A percentile compares a stretch with the other conserved stretches of the same genome.
Evolutionary conservation across 1,140 invertebrate species (phyloP).

Genomic region (Drosophila novamexicana): DNA sequence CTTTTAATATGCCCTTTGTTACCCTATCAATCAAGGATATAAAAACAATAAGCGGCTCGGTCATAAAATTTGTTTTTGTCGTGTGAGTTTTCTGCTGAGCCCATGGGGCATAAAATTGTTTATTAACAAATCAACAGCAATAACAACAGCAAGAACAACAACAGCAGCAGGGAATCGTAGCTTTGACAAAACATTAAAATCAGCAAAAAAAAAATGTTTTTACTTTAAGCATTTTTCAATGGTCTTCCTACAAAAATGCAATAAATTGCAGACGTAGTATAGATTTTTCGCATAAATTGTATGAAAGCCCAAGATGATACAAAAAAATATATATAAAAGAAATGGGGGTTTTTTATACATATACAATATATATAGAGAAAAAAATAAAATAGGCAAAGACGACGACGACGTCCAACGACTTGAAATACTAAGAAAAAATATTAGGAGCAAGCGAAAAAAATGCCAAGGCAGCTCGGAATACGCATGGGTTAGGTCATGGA

Average conservation of each 20-base stretch:
- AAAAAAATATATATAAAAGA: slow-evolving; percentile 59
- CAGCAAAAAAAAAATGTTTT: slow-evolving; percentile 62
- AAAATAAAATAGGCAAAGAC: slow-evolving; percentile 34
- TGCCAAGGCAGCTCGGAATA: slow-evolving; percentile 65
- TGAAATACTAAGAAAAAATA: slow-evolving; percentile 54
- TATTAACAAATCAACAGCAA: slow-evolving; percentile 80
- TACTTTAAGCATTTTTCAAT: slow-evolving; percentile 70
- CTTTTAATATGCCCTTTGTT: slow-evolving; percentile 24
- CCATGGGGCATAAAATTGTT: slow-evolving; percentile 73
- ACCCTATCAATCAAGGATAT: slow-evolving; percentile 60
- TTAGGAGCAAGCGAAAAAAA: slow-evolving; percentile 63
- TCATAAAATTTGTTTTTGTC: slow-evolving; percentile 74
- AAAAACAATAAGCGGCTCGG: slow-evolving; percentile 63
- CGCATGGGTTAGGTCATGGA: slow-evolving; percentile 14
- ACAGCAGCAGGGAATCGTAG: slow-evolving; percentile 25
- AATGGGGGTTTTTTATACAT: slow-evolving; percentile 54
- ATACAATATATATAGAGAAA: slow-evolving; percentile 32
- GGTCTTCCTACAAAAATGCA: slow-evolving; percentile 69
- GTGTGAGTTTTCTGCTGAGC: slow-evolving; percentile 67
- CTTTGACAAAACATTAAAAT: slow-evolving; percentile 83
- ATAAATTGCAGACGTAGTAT: slow-evolving; percentile 82
- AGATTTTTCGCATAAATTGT: slow-evolving; percentile 81
- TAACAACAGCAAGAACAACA: slow-evolving; percentile 51
- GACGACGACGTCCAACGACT: slow-evolving; percentile 53
- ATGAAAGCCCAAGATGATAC: slow-evolving; percentile 54